Conservation (phyloP, 2,797 vertebrate species). For the Leptodactylus fallax region DNA sequence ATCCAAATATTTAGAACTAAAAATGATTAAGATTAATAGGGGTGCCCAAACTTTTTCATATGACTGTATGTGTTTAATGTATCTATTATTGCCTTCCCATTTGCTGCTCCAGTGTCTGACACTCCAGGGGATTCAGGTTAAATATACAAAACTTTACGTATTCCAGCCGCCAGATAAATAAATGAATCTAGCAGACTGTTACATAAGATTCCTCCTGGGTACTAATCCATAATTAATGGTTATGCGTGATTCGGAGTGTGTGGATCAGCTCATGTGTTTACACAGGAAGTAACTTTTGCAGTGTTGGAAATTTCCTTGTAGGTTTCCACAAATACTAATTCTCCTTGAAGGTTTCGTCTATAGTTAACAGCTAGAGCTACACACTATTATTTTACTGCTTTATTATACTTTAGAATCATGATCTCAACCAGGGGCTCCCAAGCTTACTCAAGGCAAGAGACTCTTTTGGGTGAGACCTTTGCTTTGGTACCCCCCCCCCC, state of each 20-base stretch:
- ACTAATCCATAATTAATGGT: neutral
- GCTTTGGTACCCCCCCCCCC: too few species aligned
- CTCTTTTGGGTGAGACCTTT: too few species aligned
- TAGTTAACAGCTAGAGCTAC: neutral
- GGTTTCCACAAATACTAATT: conserved; percentile 8
- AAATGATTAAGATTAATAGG: too few species aligned
- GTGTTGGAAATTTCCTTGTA: conserved; percentile 23
- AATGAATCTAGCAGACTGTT: neutral
- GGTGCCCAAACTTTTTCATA: too few species aligned
- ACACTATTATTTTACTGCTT: neutral
- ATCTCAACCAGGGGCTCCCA: too few species aligned
- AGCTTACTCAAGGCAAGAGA: too few species aligned
- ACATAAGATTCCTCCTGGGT: neutral
- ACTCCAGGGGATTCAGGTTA: neutral
- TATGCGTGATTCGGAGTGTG: neutral
- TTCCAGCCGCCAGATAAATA: neutral
- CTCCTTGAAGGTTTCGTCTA: neutral
- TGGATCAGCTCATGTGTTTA: conserved; percentile 12
- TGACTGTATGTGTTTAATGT: too few species aligned
- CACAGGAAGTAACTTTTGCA: neutral
- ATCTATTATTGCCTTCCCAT: neutral
- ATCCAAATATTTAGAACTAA: too few species aligned
- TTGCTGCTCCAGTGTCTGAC: neutral
- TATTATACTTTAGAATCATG: too few species aligned
- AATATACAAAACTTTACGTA: neutral